These are phyloP conservation scores for Numenius arquata DNA, from an alignment of 2,113 vertebrate species.

Conservation along the genomic window DNA sequence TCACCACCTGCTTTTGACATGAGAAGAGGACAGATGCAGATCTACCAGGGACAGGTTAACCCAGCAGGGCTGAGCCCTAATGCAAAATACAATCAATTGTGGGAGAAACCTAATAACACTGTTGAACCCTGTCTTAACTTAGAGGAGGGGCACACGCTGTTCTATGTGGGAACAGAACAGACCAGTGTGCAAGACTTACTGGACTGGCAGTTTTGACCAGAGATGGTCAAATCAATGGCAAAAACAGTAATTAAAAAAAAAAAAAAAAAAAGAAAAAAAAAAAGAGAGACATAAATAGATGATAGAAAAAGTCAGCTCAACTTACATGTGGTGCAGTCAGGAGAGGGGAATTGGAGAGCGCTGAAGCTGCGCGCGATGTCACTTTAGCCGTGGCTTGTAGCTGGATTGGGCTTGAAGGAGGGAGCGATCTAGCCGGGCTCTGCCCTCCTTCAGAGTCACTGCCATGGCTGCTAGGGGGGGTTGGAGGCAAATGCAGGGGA, in stretches of 20 bases:
- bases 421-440: constrained; percentile 87
- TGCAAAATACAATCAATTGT: background rate
- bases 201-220: background rate
- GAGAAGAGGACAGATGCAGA: background rate
- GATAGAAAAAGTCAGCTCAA: background rate
- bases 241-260: background rate
- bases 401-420: constrained; percentile 83
- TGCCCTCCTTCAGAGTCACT: constrained; percentile 95
- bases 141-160: background rate
- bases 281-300: background rate
- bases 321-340: constrained; percentile 95
- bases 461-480: constrained; percentile 94
- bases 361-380: constrained; percentile 77
- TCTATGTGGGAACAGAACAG: background rate
- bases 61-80: background rate
- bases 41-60: background rate
- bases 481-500: constrained; percentile 90
- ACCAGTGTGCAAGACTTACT: constrained; percentile 1
- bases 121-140: background rate
- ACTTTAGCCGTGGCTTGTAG: constrained; percentile 79
- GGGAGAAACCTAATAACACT: background rate
- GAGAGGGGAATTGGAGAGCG: constrained; percentile 91
- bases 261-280: accelerated
- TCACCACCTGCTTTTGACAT: background rate
- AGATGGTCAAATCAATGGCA: background rate